Base-by-base conservation (phyloP, 2,888 invertebrate species). In the Euclidia mi region DNA sequence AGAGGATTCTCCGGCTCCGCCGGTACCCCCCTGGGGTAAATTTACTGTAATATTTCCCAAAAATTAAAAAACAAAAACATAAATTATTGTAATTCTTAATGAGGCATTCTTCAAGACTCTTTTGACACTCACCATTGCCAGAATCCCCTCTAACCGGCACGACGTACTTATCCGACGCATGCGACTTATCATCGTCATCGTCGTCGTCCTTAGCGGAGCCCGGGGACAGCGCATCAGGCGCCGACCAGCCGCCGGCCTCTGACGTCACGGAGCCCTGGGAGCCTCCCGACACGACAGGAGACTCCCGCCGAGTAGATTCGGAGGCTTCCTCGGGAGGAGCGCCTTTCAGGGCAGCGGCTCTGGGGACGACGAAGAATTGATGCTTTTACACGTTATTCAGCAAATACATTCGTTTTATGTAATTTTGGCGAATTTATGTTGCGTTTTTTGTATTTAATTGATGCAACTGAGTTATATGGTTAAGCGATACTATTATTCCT, bases 171-270 rank as follows among this genome's bases (percentile, higher is more conserved):
- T 79, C 79, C 1, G 66, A 61, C 9, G 78, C 76, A 0, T 81
- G 78, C 9, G 81, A 71, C 17, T 71, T 70, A 18, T 77, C 84
- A 1, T 85, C 85, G 1, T 86, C 88, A 0, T 87, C 90, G 0
- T 88, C 88, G 0, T 88, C 88, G n/a, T 82, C 80, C 1, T 76
- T 82, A 2, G 87, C 87, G 0, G 88, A 89, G 51, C 89, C 93
- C 1, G 92, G 92, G 1, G 94, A 94, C 50, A 94, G 83, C 32
- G 88, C 91, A 70, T 92, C 92, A 2, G 88, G 90, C 35, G 83
- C 85, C 2, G 90, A 88, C 90, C 91, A 92, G 14, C 51, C 68
- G 10, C 53, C 70, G 15, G 65, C 71, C 1, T 56, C 75, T 0
- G 69, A 57, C 12, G 51, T 17, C 1, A 45, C 51, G 2, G 51